Evolutionary conservation across 2,113 vertebrate species (phyloP).

Genomic region (Oncorhynchus tshawytscha): DNA sequence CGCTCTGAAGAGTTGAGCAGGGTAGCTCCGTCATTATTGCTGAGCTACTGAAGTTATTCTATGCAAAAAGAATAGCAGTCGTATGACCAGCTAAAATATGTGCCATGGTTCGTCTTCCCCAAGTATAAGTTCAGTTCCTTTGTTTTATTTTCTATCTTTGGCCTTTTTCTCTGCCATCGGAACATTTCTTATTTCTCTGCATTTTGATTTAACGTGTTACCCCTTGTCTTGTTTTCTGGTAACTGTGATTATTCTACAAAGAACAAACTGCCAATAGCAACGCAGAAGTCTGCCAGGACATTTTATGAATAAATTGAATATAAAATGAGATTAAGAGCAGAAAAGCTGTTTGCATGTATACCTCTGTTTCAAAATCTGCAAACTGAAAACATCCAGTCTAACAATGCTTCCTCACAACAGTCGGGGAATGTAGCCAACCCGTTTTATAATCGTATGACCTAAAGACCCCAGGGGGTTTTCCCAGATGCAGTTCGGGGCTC

Average conservation of each 20-base stretch:
- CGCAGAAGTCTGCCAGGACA: conserved; percentile 58
- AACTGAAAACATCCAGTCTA: background rate
- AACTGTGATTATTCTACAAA: conserved; percentile 59
- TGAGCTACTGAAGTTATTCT: conserved; percentile 72
- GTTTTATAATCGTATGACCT: conserved; percentile 20
- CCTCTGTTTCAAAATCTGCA: conserved; percentile 55
- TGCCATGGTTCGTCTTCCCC: conserved; percentile 82
- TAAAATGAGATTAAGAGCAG: conserved; percentile 11
- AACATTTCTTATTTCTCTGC: conserved; percentile 42
- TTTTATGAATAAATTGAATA: conserved; percentile 13
- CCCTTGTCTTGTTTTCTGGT: conserved; percentile 58
- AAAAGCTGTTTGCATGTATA: background rate
- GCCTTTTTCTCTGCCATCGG: conserved; percentile 48
- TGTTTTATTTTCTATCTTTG: conserved; percentile 21
- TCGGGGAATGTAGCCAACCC: conserved; percentile 4
- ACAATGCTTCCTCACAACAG: conserved; percentile 7
- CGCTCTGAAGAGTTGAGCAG: conserved; percentile 51
- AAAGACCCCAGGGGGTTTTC: background rate
- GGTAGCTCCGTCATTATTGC: conserved; percentile 41
- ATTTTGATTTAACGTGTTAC: conserved; percentile 50
- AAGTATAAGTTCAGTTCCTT: conserved; percentile 40
- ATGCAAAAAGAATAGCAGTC: conserved; percentile 81
- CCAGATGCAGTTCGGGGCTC: no score
- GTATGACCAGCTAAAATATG: conserved; percentile 77
- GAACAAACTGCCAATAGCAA: conserved; percentile 73